A percentile compares a stretch with the other conserved stretches of the same genome.
phyloP scores from a whole-genome alignment of 2,888 invertebrate species.

The Tiphia femorata region DNA sequence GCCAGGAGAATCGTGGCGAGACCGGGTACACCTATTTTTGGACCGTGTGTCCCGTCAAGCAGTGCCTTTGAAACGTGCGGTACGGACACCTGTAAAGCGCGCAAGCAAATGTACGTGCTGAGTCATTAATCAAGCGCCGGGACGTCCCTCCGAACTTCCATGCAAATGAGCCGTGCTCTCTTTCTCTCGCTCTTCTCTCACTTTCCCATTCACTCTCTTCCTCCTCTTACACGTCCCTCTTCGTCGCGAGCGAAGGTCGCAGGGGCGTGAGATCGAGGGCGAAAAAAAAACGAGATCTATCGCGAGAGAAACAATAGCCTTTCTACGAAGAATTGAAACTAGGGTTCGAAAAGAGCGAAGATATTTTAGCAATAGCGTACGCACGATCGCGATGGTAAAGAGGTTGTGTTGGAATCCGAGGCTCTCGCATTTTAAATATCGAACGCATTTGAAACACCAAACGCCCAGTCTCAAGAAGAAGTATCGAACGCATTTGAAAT shows the following conservation, averaged over 20 bases:
- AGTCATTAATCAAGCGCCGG: conserved; percentile 31
- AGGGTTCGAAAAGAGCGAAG: no score
- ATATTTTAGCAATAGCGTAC: no score
- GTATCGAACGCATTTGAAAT: no score
- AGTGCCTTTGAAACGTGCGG: conserved; percentile 10
- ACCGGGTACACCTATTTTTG: no score
- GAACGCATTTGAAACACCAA: no score
- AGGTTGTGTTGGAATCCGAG: no score
- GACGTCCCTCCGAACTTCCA: conserved; percentile 20
- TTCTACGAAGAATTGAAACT: no score
- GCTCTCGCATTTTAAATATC: no score
- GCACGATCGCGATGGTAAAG: no score
- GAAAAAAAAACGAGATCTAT: background rate
- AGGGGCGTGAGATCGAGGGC: background rate
- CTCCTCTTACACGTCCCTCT: background rate
- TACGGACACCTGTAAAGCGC: conserved; percentile 21
- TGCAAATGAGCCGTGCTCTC: conserved; percentile 24
- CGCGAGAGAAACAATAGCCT: background rate
- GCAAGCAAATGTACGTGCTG: conserved; percentile 13
- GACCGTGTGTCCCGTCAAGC: background rate
- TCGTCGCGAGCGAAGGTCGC: background rate
- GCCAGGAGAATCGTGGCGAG: no score
- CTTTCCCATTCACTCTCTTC: background rate
- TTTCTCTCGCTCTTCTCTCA: background rate
- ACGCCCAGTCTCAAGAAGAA: no score